These are phyloP conservation scores for Chanos chanos DNA, from an alignment of 2,797 vertebrate species.

Conservation along the genomic window DNA sequence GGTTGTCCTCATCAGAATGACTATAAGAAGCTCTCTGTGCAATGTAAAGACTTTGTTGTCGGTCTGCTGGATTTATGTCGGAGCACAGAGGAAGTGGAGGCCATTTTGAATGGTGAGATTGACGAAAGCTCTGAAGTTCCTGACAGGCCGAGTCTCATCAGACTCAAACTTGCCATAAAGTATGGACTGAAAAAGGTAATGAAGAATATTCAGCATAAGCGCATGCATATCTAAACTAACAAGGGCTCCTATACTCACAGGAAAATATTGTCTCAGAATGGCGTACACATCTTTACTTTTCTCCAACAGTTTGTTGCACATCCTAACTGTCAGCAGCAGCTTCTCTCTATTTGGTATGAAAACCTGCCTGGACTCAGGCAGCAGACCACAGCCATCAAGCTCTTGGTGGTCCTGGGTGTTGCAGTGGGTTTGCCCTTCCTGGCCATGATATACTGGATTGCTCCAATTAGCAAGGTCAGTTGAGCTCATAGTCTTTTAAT, in stretches of 20 bases:
- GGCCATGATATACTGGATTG: constrained; percentile 88
- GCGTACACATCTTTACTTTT: background rate
- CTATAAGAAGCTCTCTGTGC: constrained; percentile 92
- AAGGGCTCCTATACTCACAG: too few species aligned
- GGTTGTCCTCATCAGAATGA: constrained; percentile 79
- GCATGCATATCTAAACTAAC: background rate
- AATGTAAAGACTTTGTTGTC: constrained; percentile 98
- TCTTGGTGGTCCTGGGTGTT: constrained; percentile 90
- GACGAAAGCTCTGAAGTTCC: constrained; percentile 66
- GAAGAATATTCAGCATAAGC: background rate
- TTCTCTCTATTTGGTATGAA: constrained; percentile 98
- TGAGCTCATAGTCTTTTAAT: too few species aligned
- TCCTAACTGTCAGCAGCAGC: constrained; percentile 97
- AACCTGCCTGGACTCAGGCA: constrained; percentile 89
- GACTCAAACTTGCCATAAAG: constrained; percentile 95
- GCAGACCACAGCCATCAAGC: constrained; percentile 90
- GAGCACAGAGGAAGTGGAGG: constrained; percentile 97
- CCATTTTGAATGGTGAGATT: constrained; percentile 90
- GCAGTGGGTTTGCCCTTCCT: constrained; percentile 87
- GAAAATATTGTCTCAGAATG: too few species aligned
- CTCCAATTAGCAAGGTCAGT: constrained; percentile 90
- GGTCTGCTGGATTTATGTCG: constrained; percentile 96
- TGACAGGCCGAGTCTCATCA: constrained; percentile 83
- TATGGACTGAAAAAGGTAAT: constrained; percentile 98
- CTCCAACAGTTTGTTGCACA: constrained; percentile 90